Evolutionary conservation across 2,113 vertebrate species (phyloP).

Genomic region (Anas platyrhynchos): DNA sequence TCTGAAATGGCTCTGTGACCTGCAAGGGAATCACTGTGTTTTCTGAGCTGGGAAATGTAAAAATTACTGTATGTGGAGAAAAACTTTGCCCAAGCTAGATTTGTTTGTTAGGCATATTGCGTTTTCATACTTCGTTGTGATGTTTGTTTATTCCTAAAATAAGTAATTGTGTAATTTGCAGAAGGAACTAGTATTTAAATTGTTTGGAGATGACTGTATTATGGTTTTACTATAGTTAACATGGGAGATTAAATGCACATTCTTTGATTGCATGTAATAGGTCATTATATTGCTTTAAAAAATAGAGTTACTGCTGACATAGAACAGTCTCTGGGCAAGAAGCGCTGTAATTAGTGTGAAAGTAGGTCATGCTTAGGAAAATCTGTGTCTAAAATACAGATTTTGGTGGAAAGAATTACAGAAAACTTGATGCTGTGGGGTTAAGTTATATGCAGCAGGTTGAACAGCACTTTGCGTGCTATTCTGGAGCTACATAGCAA

Average conservation of each 20-base stretch:
- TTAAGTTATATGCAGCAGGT: constrained; percentile 13
- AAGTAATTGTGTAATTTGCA: neutral
- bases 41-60: neutral
- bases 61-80: neutral
- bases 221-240: neutral
- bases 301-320: neutral
- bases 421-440: neutral
- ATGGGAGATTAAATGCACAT: neutral
- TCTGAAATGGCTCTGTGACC: neutral
- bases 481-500: neutral
- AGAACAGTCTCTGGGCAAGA: neutral
- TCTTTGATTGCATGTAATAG: neutral
- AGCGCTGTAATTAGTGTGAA: neutral
- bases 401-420: constrained; percentile 24
- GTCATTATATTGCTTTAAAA: neutral
- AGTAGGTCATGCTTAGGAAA: constrained; percentile 41
- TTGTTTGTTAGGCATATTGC: neutral
- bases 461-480: neutral
- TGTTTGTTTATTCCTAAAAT: neutral
- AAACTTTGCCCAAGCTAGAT: neutral
- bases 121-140: neutral
- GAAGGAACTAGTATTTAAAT: neutral
- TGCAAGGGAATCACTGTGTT: neutral
- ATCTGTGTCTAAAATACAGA: constrained; percentile 8
- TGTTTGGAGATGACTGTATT: neutral